Percentiles rank a stretch among this genome's conserved stretches.
phyloP scores from a whole-genome alignment of 2,888 invertebrate species.

The Craniophora ligustri region DNA sequence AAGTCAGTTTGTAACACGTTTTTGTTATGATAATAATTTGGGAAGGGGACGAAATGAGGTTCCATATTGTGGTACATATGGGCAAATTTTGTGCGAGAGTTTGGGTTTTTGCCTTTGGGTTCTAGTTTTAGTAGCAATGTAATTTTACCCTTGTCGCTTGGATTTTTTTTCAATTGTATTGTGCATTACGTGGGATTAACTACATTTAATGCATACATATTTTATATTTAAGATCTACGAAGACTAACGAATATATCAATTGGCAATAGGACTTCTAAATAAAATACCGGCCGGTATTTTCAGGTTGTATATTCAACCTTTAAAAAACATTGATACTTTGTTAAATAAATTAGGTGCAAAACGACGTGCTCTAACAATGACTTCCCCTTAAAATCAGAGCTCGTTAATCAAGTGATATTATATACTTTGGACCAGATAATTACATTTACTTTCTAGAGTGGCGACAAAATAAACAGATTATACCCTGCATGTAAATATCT shows the following conservation, averaged over 20 bases:
- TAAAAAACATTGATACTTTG: no score
- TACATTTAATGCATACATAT: no score
- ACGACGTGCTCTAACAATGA: conserved; percentile 34
- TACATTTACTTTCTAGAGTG: conserved; percentile 51
- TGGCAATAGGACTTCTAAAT: no score
- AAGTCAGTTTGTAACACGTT: conserved; percentile 58
- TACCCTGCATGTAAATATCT: conserved; percentile 50
- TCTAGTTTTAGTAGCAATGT: not conserved
- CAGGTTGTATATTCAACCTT: no score
- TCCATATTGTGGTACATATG: conserved; percentile 30
- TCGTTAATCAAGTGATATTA: conserved; percentile 61
- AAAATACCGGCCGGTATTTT: no score
- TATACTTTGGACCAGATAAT: conserved; percentile 59
- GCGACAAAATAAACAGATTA: conserved; percentile 62
- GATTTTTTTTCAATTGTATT: no score
- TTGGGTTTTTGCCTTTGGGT: conserved; percentile 27
- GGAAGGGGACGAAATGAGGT: conserved; percentile 29
- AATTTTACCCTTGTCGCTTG: no score
- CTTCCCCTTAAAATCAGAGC: conserved; percentile 45
- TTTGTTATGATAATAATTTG: conserved; percentile 51
- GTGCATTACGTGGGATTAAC: no score
- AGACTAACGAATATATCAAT: no score
- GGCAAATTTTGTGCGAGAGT: conserved; percentile 22
- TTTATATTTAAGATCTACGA: no score
- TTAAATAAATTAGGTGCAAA: no score